A percentile compares a stretch with the other conserved stretches of the same genome.
Conservation (phyloP, 2,113 vertebrate genomes). For the Solea solea region DNA sequence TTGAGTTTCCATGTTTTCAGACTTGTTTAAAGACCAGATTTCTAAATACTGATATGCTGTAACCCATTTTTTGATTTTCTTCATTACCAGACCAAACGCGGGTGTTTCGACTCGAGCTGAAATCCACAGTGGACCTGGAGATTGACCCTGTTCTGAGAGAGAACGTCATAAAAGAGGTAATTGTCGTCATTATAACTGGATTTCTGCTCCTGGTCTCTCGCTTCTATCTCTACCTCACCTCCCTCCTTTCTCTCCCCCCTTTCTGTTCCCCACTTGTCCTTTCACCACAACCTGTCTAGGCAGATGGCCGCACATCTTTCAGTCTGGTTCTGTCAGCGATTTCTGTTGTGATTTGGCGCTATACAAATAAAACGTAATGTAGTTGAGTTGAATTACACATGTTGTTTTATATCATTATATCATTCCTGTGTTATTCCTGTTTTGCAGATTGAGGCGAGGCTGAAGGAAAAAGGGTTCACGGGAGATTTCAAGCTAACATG, state of each 20-base stretch:
- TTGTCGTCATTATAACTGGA: not conserved
- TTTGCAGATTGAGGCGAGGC: not conserved
- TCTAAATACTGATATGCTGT: not conserved
- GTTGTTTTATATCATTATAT: too few relatives aligned
- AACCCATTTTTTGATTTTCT: not conserved
- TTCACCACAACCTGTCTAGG: too few relatives aligned
- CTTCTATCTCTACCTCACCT: too few relatives aligned
- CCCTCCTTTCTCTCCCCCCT: too few relatives aligned
- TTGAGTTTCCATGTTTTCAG: too few relatives aligned
- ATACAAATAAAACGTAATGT: too few relatives aligned
- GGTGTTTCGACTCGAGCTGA: not conserved
- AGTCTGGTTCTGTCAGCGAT: too few relatives aligned
- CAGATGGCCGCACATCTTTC: too few relatives aligned
- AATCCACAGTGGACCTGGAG: slow-evolving; percentile 11
- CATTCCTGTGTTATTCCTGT: not conserved
- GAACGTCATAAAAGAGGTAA: slow-evolving; percentile 20
- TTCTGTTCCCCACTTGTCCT: too few relatives aligned
- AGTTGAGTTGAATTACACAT: too few relatives aligned
- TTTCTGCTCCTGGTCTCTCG: too few relatives aligned
- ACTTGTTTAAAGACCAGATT: not conserved
- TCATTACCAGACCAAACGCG: not conserved
- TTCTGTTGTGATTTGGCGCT: too few relatives aligned
- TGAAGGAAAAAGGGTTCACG: not conserved
- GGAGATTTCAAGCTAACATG: not conserved
- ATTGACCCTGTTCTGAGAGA: slow-evolving; percentile 2